A percentile compares a stretch with the other conserved stretches of the same genome.
phyloP scores from a whole-genome alignment of 2,888 invertebrate genomes.

The Lepetodrilus schrolli region DNA sequence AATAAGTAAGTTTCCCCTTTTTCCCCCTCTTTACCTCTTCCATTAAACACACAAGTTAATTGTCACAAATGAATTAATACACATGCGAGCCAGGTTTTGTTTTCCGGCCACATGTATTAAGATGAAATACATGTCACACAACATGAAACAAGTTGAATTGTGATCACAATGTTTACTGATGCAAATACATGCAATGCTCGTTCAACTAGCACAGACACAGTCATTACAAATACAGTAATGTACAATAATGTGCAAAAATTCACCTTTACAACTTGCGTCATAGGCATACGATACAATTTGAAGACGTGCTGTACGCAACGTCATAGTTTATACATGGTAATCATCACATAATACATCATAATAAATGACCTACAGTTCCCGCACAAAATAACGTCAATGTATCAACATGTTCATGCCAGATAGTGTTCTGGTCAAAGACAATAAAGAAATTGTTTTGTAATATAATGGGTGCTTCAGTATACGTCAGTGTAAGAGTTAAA shows the following conservation, averaged over 20 bases:
- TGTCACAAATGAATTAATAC: slow-evolving; percentile 3
- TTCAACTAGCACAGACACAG: slow-evolving; percentile 13
- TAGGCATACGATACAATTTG: slow-evolving; percentile 19
- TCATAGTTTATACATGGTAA: slow-evolving; percentile 12
- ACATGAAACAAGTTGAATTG: slow-evolving; percentile 23
- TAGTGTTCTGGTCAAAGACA: not conserved
- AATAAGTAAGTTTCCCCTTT: not conserved
- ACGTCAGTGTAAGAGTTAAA: slow-evolving; percentile 4
- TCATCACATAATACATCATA: slow-evolving; percentile 19
- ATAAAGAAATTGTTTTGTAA: slow-evolving; percentile 18
- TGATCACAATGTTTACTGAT: slow-evolving; percentile 27
- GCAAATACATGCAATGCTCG: slow-evolving; percentile 14
- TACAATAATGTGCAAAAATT: slow-evolving; percentile 24
- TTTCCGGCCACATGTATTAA: not conserved
- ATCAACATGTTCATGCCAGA: slow-evolving; percentile 8
- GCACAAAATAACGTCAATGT: not conserved
- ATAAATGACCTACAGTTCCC: slow-evolving; percentile 12
- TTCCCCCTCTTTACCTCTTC: not conserved
- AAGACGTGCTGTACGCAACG: slow-evolving; percentile 12
- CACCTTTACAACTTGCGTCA: slow-evolving; percentile 25
- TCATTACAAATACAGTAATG: slow-evolving; percentile 22
- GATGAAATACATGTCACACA: slow-evolving; percentile 21
- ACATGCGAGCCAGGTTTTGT: not conserved
- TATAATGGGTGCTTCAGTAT: not conserved
- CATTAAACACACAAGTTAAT: slow-evolving; percentile 10